These are phyloP conservation scores for Chaetorhynchus papuensis DNA, from an alignment of 2,113 vertebrate species.

Conservation along the genomic window DNA sequence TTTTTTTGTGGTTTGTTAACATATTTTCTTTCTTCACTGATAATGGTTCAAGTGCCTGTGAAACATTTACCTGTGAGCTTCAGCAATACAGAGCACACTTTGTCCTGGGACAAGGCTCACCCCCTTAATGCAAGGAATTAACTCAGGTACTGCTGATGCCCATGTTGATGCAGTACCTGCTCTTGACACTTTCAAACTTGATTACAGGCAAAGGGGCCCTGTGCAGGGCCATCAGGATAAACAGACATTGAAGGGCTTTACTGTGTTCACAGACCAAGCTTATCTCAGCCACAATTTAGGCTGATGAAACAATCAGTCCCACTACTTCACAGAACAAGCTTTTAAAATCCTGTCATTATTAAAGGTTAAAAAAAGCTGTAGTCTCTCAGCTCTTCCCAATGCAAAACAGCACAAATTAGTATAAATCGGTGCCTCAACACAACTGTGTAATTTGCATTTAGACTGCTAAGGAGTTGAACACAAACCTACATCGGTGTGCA, in stretches of 20 bases:
- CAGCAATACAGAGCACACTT: neutral
- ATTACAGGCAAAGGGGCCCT: neutral
- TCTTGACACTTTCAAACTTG: neutral
- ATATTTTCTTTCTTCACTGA: neutral
- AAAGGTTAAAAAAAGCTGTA: neutral
- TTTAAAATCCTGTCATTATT: neutral
- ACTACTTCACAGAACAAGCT: neutral
- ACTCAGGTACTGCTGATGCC: neutral
- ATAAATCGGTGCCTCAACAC: neutral
- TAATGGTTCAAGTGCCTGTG: neutral
- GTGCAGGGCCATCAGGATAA: neutral
- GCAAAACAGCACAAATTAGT: neutral
- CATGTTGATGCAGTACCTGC: neutral
- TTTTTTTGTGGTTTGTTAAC: neutral
- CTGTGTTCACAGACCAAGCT: neutral
- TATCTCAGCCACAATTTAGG: neutral
- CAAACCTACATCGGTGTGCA: neutral
- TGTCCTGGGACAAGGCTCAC: neutral
- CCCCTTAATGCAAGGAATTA: neutral
- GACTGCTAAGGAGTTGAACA: neutral
- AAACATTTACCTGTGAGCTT: neutral
- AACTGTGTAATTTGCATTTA: neutral
- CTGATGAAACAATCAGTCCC: slow-evolving; percentile 4
- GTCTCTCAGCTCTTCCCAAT: neutral
- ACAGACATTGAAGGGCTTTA: neutral